A percentile compares a stretch with the other conserved stretches of the same genome.
phyloP scores from a whole-genome alignment of 2,797 vertebrate genomes.

The Epinephelus malabaricus region DNA sequence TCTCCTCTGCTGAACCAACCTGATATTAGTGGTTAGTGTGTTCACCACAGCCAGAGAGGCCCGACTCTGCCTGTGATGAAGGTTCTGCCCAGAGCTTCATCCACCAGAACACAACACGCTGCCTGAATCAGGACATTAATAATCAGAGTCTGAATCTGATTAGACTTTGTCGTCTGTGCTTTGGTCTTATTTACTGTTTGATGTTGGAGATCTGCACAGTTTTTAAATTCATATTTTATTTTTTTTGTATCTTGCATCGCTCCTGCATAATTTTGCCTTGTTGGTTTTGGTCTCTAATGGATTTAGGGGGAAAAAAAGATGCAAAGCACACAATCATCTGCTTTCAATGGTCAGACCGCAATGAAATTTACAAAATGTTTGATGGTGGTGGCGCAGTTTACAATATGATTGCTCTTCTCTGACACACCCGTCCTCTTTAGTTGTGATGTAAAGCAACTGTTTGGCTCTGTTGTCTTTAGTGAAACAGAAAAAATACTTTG shows the following conservation, averaged over 20 bases:
- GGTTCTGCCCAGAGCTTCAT: slow-evolving; percentile 42
- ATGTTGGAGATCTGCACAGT: slow-evolving; percentile 6
- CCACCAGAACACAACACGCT: slow-evolving; percentile 17
- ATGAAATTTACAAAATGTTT: slow-evolving; percentile 23
- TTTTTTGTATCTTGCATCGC: background rate
- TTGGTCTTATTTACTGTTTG: slow-evolving; percentile 18
- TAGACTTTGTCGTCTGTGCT: slow-evolving; percentile 1
- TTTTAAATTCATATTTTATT: slow-evolving; percentile 13
- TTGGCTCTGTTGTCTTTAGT: slow-evolving; percentile 5
- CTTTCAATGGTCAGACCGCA: slow-evolving; percentile 29
- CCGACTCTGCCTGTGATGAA: slow-evolving; percentile 45
- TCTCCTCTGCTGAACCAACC: slow-evolving; percentile 72
- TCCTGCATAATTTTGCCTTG: slow-evolving; percentile 7
- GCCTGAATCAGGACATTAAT: background rate
- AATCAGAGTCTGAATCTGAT: slow-evolving; percentile 3
- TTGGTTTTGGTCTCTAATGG: slow-evolving; percentile 10
- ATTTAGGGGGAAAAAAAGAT: background rate
- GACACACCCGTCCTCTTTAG: slow-evolving; percentile 14
- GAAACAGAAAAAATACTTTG: background rate
- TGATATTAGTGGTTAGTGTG: slow-evolving; percentile 75
- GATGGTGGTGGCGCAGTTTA: slow-evolving; percentile 38
- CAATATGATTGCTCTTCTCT: background rate
- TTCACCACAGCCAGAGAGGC: slow-evolving; percentile 61
- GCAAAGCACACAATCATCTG: slow-evolving; percentile 39
- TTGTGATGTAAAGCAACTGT: slow-evolving; percentile 7